These are phyloP conservation scores for Caradrina clavipalpis DNA, from an alignment of 2,888 invertebrate genomes.

Conservation along the genomic window DNA sequence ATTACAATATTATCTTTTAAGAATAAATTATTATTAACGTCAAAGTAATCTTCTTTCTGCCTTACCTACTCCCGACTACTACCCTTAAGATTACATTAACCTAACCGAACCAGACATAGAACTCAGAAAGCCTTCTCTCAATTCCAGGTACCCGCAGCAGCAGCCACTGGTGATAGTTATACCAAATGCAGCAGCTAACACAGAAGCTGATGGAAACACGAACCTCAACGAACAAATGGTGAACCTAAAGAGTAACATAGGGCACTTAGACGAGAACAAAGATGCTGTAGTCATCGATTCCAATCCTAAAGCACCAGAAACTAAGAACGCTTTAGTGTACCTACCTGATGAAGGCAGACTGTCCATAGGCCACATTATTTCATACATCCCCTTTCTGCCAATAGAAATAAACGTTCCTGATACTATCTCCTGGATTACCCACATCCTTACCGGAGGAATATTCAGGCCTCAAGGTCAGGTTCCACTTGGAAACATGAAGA, in stretches of 20 bases:
- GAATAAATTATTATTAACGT: no score
- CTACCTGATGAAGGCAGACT: slow-evolving; percentile 73
- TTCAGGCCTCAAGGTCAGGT: slow-evolving; percentile 70
- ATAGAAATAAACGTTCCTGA: slow-evolving; percentile 92
- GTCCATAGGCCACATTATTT: slow-evolving; percentile 86
- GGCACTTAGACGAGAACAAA: slow-evolving; percentile 69
- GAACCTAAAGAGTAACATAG: slow-evolving; percentile 62
- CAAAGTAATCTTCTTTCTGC: no score
- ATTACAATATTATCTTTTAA: no score
- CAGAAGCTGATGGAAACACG: slow-evolving; percentile 42
- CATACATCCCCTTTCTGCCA: slow-evolving; percentile 90
- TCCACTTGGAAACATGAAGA: slow-evolving; percentile 60
- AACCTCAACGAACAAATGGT: slow-evolving; percentile 56
- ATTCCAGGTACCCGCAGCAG: slow-evolving; percentile 71
- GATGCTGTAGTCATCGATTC: slow-evolving; percentile 81
- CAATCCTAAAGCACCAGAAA: slow-evolving; percentile 58
- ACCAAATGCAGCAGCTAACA: slow-evolving; percentile 64
- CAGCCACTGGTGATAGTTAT: slow-evolving; percentile 76
- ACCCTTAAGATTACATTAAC: neutral
- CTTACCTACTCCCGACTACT: no score
- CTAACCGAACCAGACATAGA: neutral
- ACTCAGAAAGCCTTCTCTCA: neutral
- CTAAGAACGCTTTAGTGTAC: slow-evolving; percentile 63
- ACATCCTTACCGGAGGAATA: slow-evolving; percentile 79
- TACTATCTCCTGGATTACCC: slow-evolving; percentile 84